Base-by-base conservation (phyloP, 2,888 invertebrate genomes). In the Pristionchus entomophagus region DNA sequence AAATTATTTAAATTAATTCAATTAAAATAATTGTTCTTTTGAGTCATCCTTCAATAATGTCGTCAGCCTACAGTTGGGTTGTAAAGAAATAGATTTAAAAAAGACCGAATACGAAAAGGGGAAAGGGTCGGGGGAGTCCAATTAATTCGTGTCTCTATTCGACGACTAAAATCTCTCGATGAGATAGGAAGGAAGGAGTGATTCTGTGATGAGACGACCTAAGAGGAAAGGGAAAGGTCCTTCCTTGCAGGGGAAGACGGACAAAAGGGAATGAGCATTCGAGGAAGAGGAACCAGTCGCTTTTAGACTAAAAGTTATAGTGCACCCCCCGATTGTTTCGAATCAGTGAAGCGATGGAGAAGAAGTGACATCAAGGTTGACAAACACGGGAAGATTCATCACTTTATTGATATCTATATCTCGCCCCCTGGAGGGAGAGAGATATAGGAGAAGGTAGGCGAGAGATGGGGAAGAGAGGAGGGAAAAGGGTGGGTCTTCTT, bases 401-500 rank as follows among this genome's bases (percentile, higher is more conserved):
- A 29, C 62, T 19, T 32, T 62, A 62, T 62, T 62, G 62, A 62
- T 62, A 62, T 62, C 32, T 62, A 12, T n/a, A n/a, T 26, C 26
- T 8, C 56, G n/a, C 26, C 26, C 56, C n/a, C n/a, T 17, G 29
- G 84, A 84, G 51, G 83, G 85, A 82, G 78, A 86, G 85, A 86
- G 59, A 51, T 14, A 51, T 19, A 5, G 53, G 51, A 80, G 80
- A 80, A 85, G 51, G 69, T 73, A 65, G 77, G 29, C 41, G 56
- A 69, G 78, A 69, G 84, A 86, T 82, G 86, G 73, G 78, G 86
- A 73, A 82, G 82, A 56, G 77, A 82, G 77, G 88, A 86, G 82
- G 87, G 85, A 84, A 83, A 26, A 29, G 26, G 59, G 35, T 51
- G 73, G 83, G 82, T 69, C 69, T 69, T 69, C 69, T 35, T n/a